phyloP scores from a whole-genome alignment of 2,888 invertebrate genomes.

The Drosophila kokeensis region DNA sequence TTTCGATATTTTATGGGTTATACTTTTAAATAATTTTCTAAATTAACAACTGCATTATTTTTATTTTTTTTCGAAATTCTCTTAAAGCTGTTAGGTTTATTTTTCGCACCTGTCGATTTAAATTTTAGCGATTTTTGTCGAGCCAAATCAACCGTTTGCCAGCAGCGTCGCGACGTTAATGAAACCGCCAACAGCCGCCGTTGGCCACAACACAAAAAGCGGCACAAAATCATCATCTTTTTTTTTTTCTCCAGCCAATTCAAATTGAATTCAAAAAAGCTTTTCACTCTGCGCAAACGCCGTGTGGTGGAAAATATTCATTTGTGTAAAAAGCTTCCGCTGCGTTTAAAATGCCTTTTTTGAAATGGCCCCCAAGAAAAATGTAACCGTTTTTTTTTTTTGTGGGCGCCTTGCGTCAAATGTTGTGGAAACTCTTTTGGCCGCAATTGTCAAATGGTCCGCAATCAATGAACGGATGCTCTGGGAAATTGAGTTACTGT shows the following conservation, averaged over 20 bases:
- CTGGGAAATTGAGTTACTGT: conserved; percentile 20
- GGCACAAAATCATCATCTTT: conserved; percentile 33
- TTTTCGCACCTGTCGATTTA: conserved; percentile 33
- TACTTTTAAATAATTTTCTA: conserved; percentile 18
- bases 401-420: conserved; percentile 35
- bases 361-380: conserved; percentile 11
- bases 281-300: conserved; percentile 60
- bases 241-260: conserved; percentile 18
- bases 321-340: conserved; percentile 34
- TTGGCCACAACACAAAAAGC: conserved; percentile 44
- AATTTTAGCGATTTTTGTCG: conserved; percentile 1
- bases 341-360: conserved; percentile 43
- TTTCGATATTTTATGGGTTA: conserved; percentile 26
- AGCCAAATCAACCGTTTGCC: conserved; percentile 61
- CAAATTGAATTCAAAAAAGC: conserved; percentile 45
- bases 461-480: conserved; percentile 58
- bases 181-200: conserved; percentile 54
- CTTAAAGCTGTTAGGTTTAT: conserved; percentile 21
- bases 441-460: conserved; percentile 46
- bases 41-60: conserved; percentile 47
- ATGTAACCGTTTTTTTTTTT: conserved; percentile 11
- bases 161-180: conserved; percentile 78
- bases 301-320: conserved; percentile 50
- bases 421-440: conserved; percentile 43
- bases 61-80: conserved; percentile 18